Evolutionary conservation across 37 sponge, comb jelly and placozoan species (phyloP), one percentile per base, ranked within the genome.

Genomic region (Amphimedon queenslandica): DNA sequence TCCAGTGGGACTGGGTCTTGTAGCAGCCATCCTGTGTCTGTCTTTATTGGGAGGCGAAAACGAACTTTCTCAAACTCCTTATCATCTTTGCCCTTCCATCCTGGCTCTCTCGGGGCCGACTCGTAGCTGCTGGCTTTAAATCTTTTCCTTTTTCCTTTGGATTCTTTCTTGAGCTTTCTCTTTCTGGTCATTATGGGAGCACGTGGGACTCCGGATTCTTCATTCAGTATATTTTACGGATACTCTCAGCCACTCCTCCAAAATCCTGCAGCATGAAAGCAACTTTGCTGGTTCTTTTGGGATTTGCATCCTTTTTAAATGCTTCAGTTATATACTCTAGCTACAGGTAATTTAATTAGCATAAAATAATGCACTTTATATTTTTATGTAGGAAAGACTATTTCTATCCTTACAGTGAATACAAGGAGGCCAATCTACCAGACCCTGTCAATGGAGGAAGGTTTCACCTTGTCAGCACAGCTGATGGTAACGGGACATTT

Each of bases 31-130:
- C 84, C 84, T 25, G 37, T 63, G 23, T 75, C 40, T 37, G 71
- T 61, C 60, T 89, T 89, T 32, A 89, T 43, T 2, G 90, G 90
- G 24, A 89, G 43, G 21, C 79, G 72, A 38, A 66, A 77, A 42
- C 77, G 90, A 10, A 67, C 42, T 2, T 40, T 42, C 63, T 66
- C 70, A 33, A 43, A 56, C 13, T 78, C 43, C 60, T 83, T 58
- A 18, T 43, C 76, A 25, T 51, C 75, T 30, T 65, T 28, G 39
- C 66, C 16, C 38, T 37, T 37, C 75, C 82, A 75, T 11, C 31
- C 8, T 30, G 73, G 21, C 11, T 28, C 18, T 43, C 78, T 70
- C 1, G 83, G 83, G 23, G 21, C 4, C 10, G 56, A 6, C 66
- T 81, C 82, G 66, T 61, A 81, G n/a, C n/a, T n/a, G n/a, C n/a